A percentile compares a stretch with the other conserved stretches of the same genome.
These are phyloP conservation scores for Gasterosteus aculeatus DNA, from an alignment of 2,113 vertebrate species.

Conservation along the genomic window DNA sequence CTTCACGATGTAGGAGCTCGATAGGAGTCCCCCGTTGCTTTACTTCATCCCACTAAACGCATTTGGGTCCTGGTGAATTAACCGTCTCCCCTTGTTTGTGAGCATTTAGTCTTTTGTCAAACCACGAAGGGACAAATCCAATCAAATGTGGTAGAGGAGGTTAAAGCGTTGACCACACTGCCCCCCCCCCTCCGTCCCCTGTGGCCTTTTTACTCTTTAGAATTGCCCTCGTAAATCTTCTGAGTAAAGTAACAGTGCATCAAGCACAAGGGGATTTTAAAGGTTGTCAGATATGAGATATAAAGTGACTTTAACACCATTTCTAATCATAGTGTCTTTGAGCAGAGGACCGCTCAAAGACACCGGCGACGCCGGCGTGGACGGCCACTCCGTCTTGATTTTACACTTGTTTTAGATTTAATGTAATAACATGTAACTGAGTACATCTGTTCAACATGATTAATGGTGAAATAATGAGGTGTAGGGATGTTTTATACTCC, in stretches of 20 bases:
- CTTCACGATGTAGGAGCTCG: slow-evolving; percentile 68
- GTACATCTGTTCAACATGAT: background rate
- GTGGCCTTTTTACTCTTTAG: slow-evolving; percentile 76
- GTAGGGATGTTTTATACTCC: background rate
- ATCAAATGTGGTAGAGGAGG: slow-evolving; percentile 77
- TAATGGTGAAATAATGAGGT: background rate
- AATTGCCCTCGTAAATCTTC: slow-evolving; percentile 82
- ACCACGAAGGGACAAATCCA: slow-evolving; percentile 77
- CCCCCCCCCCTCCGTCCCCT: slow-evolving; percentile 28
- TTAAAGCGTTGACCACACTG: slow-evolving; percentile 71
- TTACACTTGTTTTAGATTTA: background rate
- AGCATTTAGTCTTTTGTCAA: slow-evolving; percentile 66
- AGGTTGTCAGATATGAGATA: slow-evolving; percentile 79
- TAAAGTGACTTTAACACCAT: slow-evolving; percentile 76
- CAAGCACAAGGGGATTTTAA: slow-evolving; percentile 76
- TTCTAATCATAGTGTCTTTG: slow-evolving; percentile 66
- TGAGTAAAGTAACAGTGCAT: slow-evolving; percentile 69
- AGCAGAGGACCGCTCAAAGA: slow-evolving; percentile 66
- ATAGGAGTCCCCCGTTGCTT: slow-evolving; percentile 59
- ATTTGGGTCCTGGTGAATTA: slow-evolving; percentile 65
- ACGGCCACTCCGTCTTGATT: slow-evolving; percentile 15
- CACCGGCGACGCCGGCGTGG: slow-evolving; percentile 47
- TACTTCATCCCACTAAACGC: slow-evolving; percentile 52
- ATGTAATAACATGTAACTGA: background rate
- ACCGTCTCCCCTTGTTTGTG: slow-evolving; percentile 67